These are phyloP conservation scores for Stenichneumon culpator DNA, from an alignment of 2,888 invertebrate species.

Conservation along the genomic window DNA sequence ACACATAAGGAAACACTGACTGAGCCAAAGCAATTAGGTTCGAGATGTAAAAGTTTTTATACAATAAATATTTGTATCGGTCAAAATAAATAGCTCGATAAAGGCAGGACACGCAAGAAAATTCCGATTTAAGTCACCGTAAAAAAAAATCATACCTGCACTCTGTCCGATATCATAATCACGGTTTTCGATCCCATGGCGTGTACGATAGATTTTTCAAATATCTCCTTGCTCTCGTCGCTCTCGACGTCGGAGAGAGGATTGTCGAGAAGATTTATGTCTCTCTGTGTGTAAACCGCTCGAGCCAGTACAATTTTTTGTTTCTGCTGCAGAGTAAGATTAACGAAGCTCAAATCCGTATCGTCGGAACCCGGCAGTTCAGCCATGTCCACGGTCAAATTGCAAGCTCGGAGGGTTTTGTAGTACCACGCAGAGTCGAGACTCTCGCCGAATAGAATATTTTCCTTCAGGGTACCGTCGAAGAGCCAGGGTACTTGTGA, in stretches of 20 bases:
- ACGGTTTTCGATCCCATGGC: conserved; percentile 71
- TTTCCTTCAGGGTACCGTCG: conserved; percentile 87
- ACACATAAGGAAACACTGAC: no score
- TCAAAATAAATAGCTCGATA: no score
- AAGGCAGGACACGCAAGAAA: no score
- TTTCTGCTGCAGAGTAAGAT: conserved; percentile 85
- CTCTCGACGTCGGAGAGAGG: conserved; percentile 70
- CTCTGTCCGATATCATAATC: conserved; percentile 73
- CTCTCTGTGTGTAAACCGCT: conserved; percentile 85
- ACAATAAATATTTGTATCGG: no score
- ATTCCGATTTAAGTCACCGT: background rate
- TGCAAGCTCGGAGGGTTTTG: conserved; percentile 85
- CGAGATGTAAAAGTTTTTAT: no score
- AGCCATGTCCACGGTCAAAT: conserved; percentile 86
- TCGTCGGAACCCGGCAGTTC: conserved; percentile 86
- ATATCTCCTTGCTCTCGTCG: conserved; percentile 71
- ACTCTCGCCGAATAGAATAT: conserved; percentile 87
- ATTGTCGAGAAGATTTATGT: conserved; percentile 76
- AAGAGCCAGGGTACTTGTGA: conserved; percentile 88
- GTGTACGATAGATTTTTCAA: conserved; percentile 72
- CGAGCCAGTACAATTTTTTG: conserved; percentile 86
- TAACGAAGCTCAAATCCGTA: conserved; percentile 87
- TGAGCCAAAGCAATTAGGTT: no score
- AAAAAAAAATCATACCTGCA: conserved; percentile 67
- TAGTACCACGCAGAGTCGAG: conserved; percentile 87